phyloP scores from a whole-genome alignment of 2,888 invertebrate species.

The Chymomyza procnemis region DNA sequence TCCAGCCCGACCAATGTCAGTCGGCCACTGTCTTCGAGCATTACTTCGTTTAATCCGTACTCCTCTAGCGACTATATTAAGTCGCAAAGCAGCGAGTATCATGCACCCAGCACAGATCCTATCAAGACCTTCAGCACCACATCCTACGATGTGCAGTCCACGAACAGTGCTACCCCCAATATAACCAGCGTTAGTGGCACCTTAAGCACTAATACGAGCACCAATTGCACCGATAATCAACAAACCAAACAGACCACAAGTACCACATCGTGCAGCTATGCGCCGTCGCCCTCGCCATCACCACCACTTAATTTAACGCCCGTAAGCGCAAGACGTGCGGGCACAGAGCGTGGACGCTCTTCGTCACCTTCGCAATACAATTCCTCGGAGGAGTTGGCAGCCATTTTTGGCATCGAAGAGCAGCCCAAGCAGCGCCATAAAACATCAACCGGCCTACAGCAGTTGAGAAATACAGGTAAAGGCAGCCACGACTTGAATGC shows the following conservation, averaged over 20 bases:
- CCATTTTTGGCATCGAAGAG: constrained; percentile 81
- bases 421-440: constrained; percentile 46
- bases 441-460: constrained; percentile 15
- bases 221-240: constrained; percentile 35
- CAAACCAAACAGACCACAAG: constrained; percentile 34
- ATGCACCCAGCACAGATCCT: constrained; percentile 78
- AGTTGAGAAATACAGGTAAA: constrained; percentile 53
- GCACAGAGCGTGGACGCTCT: constrained; percentile 53
- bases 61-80: constrained; percentile 78
- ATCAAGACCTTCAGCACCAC: constrained; percentile 79
- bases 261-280: constrained; percentile 15
- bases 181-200: constrained; percentile 66
- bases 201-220: constrained; percentile 45
- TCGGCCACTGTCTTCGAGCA: constrained; percentile 76
- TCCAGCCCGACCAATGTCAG: constrained; percentile 75
- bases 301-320: constrained; percentile 74
- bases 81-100: constrained; percentile 78
- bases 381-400: constrained; percentile 83
- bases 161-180: constrained; percentile 73
- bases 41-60: constrained; percentile 78
- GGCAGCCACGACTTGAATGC: constrained; percentile 49
- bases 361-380: constrained; percentile 81
- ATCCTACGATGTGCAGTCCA: constrained; percentile 77
- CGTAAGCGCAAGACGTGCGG: constrained; percentile 45
- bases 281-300: constrained; percentile 61